Evolutionary conservation across 2,113 vertebrate species (phyloP), one percentile per base, ranked within the genome.

Genomic region (Phaethornis superciliosus): DNA sequence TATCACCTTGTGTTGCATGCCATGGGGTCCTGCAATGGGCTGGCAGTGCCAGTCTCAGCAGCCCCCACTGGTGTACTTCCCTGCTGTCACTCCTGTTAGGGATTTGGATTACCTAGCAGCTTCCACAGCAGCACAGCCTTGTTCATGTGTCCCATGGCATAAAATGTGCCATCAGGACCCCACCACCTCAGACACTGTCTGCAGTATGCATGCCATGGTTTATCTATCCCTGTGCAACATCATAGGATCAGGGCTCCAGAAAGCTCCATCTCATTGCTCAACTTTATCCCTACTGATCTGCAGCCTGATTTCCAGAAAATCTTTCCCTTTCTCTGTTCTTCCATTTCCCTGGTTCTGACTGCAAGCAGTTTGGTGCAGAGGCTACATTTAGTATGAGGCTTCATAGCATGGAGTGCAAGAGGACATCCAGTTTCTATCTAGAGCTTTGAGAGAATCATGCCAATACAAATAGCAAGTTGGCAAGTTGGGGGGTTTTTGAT

Each of bases 1-100:
- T 68, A 71, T 68, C n/a, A 35, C 56, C 59, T 69, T 0, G 0
- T 55, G 68, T 42, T 58, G 33, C 46, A 32, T 80, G 78, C 75
- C 0, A 0, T 0, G 0, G 54, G 44, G 69, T 55, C 54, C 32
- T 2, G 1, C 67, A 59, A 55, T 42, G 67, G 82, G 62, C 81
- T 89, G 87, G 78, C 88, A 76, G 51, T 37, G 88, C n/a, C 78
- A 1, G 0, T 30, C 42, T 68, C 65, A 16, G 32, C 74, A 91
- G 88, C 80, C 4, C 56, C 42, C 4, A 1, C 74, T 78, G 84
- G 58, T 69, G 82, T 8, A 2, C 47, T 84, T 90, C 70, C 55
- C 78, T 33, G 4, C 35, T 46, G 33, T 47, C 86, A 77, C 69
- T 89, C 58, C 75, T 94, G 47, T 19, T 13, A 27, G 58, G 85